phyloP scores from a whole-genome alignment of 2,888 invertebrate species.

The Desoria tigrina region DNA sequence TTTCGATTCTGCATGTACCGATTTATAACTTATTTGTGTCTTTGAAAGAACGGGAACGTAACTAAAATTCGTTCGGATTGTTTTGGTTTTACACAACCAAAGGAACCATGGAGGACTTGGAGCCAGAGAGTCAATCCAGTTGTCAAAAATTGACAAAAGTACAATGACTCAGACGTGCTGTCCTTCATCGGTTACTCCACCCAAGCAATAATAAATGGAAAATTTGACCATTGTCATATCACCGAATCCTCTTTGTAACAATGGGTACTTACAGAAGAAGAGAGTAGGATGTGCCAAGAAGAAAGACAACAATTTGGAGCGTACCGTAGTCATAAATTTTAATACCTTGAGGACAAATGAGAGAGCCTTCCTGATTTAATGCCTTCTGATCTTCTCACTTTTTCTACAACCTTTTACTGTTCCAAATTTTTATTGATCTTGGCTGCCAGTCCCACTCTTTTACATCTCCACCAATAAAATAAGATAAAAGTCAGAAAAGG shows the following conservation, averaged over 20 bases:
- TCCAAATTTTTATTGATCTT: background rate
- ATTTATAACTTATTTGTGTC: too few relatives aligned
- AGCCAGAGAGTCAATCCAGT: constrained; percentile 20
- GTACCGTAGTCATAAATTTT: constrained; percentile 15
- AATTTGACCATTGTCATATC: constrained; percentile 18
- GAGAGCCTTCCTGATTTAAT: background rate
- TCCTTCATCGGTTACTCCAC: constrained; percentile 12
- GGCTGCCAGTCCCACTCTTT: background rate
- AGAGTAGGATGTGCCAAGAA: background rate
- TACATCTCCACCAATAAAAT: constrained; percentile 6
- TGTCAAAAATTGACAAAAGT: constrained; percentile 20
- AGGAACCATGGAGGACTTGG: constrained; percentile 7
- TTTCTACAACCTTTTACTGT: background rate
- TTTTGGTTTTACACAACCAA: too few relatives aligned
- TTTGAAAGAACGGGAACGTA: too few relatives aligned
- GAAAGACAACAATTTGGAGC: constrained; percentile 16
- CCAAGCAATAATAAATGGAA: constrained; percentile 19
- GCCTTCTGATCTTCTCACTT: background rate
- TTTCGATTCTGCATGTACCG: too few relatives aligned
- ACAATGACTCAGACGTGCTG: constrained; percentile 12
- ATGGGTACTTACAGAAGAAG: constrained; percentile 2
- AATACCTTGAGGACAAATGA: constrained; percentile 23
- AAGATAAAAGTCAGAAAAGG: background rate
- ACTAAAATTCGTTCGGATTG: too few relatives aligned
- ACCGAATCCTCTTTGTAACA: constrained; percentile 9